A percentile compares a stretch with the other conserved stretches of the same genome.
These are phyloP conservation scores for Agelaius tricolor DNA, from an alignment of 2,113 vertebrate genomes.

Conservation along the genomic window DNA sequence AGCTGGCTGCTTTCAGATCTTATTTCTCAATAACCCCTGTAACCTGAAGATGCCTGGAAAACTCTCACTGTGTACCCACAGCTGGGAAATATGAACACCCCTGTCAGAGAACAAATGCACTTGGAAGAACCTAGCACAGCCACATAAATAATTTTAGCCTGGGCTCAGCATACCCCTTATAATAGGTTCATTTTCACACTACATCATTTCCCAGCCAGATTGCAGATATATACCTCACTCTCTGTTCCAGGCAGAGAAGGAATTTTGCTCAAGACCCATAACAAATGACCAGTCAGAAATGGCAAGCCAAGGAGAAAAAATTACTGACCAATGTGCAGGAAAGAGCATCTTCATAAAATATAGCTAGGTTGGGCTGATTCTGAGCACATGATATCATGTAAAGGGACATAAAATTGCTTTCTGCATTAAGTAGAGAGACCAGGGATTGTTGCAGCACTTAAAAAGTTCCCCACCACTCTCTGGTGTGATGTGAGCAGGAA, in stretches of 20 bases:
- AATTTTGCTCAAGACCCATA: background rate
- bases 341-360: conserved; percentile 37
- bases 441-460: background rate
- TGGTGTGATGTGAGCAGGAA: background rate
- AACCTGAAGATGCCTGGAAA: background rate
- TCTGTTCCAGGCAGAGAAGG: background rate
- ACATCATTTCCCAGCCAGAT: background rate
- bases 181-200: conserved; percentile 17
- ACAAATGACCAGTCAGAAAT: background rate
- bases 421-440: background rate
- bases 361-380: background rate
- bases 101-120: background rate
- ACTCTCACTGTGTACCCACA: background rate
- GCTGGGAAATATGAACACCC: background rate
- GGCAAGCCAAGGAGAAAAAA: background rate
- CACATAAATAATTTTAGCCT: conserved; percentile 46
- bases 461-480: background rate
- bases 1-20: background rate
- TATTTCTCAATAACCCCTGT: background rate
- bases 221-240: conserved; percentile 5
- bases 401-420: conserved; percentile 21
- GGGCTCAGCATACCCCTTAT: background rate
- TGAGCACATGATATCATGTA: background rate
- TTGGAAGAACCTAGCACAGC: background rate
- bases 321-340: background rate